Evolutionary conservation across 2,888 invertebrate genomes (phyloP).

Genomic region (Myathropa florea): DNA sequence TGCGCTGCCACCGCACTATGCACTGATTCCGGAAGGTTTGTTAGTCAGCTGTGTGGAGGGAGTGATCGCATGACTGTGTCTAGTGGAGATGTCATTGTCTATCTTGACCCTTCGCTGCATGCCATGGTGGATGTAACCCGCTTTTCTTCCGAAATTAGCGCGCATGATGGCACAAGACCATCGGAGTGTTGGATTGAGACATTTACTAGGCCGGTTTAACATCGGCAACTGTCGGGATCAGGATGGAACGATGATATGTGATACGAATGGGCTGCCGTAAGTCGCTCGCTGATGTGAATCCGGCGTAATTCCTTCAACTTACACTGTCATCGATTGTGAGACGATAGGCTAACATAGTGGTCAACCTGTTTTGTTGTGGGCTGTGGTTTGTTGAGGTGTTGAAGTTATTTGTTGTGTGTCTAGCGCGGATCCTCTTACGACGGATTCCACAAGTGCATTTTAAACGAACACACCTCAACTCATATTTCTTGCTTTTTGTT

Average conservation of each 20-base stretch:
- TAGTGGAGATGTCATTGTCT: not conserved
- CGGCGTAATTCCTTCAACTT: conserved; percentile 32
- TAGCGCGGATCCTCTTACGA: not conserved
- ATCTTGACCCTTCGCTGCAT: not conserved
- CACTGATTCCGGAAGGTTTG: conserved; percentile 57
- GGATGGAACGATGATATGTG: conserved; percentile 46
- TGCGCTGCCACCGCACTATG: conserved; percentile 37
- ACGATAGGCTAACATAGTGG: conserved; percentile 43
- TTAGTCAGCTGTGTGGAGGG: not conserved
- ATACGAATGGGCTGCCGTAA: conserved; percentile 24
- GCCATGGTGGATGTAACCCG: not conserved
- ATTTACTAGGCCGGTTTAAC: conserved; percentile 32
- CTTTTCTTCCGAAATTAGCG: conserved; percentile 5
- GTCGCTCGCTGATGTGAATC: conserved; percentile 37
- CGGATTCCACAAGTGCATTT: conserved; percentile 23
- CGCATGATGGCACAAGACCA: conserved; percentile 16
- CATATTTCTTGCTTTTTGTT: not conserved
- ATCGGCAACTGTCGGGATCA: conserved; percentile 10
- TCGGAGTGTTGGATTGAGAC: conserved; percentile 1
- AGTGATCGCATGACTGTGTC: conserved; percentile 36
- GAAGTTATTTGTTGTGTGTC: conserved; percentile 5
- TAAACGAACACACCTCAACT: not conserved
- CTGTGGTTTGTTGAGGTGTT: conserved; percentile 43
- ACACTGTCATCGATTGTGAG: conserved; percentile 15
- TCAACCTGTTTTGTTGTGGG: conserved; percentile 37